A percentile compares a stretch with the other conserved stretches of the same genome.
Evolutionary conservation across 2,888 invertebrate genomes (phyloP).

Genomic region (Rotaria macrura): DNA sequence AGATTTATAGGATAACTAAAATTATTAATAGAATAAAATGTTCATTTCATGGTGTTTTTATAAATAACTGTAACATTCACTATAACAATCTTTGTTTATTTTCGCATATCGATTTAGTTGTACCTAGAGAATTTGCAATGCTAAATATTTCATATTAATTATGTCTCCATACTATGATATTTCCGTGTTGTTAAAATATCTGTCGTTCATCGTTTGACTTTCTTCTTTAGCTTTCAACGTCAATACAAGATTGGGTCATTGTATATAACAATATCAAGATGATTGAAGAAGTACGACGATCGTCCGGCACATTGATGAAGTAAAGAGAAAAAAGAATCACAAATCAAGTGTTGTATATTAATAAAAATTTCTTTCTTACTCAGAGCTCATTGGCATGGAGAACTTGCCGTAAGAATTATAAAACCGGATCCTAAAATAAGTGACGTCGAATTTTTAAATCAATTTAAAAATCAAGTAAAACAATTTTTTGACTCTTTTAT

Average conservation of each 20-base stretch:
- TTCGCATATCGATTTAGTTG: too few relatives aligned
- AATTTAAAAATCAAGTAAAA: constrained; percentile 21
- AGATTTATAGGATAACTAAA: too few relatives aligned
- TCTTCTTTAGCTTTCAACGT: background rate
- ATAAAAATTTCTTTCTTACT: constrained; percentile 10
- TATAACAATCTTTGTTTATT: too few relatives aligned
- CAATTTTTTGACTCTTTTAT: background rate
- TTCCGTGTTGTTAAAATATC: too few relatives aligned
- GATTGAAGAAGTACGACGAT: constrained; percentile 14
- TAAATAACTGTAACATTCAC: too few relatives aligned
- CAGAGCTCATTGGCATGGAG: constrained; percentile 75
- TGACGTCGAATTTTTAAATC: constrained; percentile 52
- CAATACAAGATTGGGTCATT: constrained; percentile 17
- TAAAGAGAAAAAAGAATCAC: background rate
- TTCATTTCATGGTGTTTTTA: too few relatives aligned
- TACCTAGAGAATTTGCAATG: too few relatives aligned
- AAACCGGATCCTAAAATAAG: constrained; percentile 77
- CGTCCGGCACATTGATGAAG: background rate
- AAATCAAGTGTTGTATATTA: background rate
- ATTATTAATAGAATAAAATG: too few relatives aligned
- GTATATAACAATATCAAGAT: constrained; percentile 5
- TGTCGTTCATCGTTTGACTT: too few relatives aligned
- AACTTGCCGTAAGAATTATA: constrained; percentile 87
- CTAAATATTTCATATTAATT: too few relatives aligned
- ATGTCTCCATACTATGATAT: too few relatives aligned